Conservation (phyloP, 2,113 vertebrate species). For the Microtus montanus region DNA sequence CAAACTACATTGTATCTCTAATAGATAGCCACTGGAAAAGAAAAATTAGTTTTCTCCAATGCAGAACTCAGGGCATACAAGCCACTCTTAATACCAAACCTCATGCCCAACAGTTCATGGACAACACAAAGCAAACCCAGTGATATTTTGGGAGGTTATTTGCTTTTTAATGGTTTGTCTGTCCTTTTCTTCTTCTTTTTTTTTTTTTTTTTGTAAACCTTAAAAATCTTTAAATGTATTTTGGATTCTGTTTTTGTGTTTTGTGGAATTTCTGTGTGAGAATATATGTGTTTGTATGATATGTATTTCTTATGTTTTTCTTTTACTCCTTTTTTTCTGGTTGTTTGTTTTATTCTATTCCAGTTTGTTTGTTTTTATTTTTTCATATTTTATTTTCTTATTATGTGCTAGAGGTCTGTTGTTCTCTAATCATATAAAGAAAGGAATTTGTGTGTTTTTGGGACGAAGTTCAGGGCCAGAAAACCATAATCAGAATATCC, state of each 20-base stretch:
- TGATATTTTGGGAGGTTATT: background rate
- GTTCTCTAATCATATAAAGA: background rate
- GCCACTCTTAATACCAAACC: background rate
- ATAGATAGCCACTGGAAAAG: background rate
- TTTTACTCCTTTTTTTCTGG: background rate
- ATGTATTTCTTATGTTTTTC: background rate
- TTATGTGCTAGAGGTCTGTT: background rate
- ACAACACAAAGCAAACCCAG: background rate
- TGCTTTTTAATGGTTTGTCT: too few relatives aligned
- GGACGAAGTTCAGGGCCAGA: too few relatives aligned
- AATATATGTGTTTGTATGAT: background rate
- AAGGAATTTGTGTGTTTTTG: too few relatives aligned
- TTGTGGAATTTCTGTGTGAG: background rate
- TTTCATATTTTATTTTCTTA: background rate
- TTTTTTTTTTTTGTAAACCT: accelerated
- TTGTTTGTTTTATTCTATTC: background rate
- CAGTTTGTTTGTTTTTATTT: background rate
- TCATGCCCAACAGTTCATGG: background rate
- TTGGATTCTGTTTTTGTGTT: background rate
- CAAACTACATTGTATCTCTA: background rate
- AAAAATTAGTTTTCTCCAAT: background rate
- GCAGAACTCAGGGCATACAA: background rate
- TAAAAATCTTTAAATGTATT: background rate
- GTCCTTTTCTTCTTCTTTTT: background rate
- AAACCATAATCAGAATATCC: background rate